Conservation (phyloP, 2,888 invertebrate species). For the Melieria omissa region DNA sequence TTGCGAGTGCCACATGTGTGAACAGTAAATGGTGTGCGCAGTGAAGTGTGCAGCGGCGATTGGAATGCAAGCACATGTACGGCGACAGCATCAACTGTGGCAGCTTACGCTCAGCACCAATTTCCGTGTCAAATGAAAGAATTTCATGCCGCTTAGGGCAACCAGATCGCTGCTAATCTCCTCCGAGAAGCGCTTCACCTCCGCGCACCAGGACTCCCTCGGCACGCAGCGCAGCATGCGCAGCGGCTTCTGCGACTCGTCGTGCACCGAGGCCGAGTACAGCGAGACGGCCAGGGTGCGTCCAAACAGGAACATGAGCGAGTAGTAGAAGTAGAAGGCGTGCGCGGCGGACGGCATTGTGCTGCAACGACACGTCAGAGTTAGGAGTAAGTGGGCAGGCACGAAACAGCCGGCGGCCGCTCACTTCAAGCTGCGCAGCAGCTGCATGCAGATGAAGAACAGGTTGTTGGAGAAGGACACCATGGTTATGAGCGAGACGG, state of each 20-base stretch:
- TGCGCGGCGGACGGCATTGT: constrained; percentile 63
- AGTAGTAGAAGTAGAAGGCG: constrained; percentile 71
- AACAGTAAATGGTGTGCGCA: not conserved
- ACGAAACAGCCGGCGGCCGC: constrained; percentile 33
- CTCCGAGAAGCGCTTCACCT: constrained; percentile 66
- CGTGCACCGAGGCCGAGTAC: constrained; percentile 71
- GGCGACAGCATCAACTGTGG: not conserved
- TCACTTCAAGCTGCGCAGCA: constrained; percentile 69
- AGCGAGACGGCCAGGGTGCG: constrained; percentile 71
- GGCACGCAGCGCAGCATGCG: constrained; percentile 67
- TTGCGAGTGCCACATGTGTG: not conserved
- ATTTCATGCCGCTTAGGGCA: constrained; percentile 65
- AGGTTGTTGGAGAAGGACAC: constrained; percentile 71
- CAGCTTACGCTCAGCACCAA: constrained; percentile 61
- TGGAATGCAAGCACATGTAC: constrained; percentile 7
- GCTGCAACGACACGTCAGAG: constrained; percentile 44
- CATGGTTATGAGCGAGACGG: constrained; percentile 69
- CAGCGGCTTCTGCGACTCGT: constrained; percentile 68
- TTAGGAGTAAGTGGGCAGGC: constrained; percentile 3
- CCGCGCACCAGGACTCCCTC: constrained; percentile 67
- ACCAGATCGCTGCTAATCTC: constrained; percentile 63
- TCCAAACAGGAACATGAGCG: constrained; percentile 70
- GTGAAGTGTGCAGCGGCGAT: not conserved
- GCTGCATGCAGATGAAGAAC: constrained; percentile 72
- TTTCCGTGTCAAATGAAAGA: constrained; percentile 64